Evolutionary conservation across 2,113 vertebrate genomes (phyloP), one percentile per base, ranked within the genome.

Genomic region (Reinhardtius hippoglossoides): DNA sequence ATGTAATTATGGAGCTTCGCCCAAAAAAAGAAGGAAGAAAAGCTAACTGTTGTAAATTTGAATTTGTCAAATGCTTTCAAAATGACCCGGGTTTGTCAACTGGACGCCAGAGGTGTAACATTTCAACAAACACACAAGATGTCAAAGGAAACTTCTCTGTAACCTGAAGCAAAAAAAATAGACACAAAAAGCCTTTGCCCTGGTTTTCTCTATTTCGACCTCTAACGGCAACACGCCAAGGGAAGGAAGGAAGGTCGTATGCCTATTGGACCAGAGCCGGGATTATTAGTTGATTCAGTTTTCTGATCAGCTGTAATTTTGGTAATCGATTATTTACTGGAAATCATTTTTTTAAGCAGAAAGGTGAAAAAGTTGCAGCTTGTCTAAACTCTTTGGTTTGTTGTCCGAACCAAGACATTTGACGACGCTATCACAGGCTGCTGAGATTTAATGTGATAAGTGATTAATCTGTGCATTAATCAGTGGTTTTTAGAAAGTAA

Each of bases 21-120:
- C n/a, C n/a, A n/a, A 24, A 24, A 18, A 35, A 24, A 72, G 35
- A 56, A 27, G 3, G 3, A 44, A 44, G 15, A 42, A 10, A 37
- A 3, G 8, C 20, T 23, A 46, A 42, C 24, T 56, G 9, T 56
- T 35, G 59, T 68, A 20, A 42, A 84, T 87, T 13, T 63, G n/a
- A n/a, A n/a, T n/a, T n/a, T n/a, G 16, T 31, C 5, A 10, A 13
- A 75, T 46, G 3, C 16, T 7, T 64, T 42, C 26, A 26, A 0
- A 65, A 64, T 3, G 44, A 73, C 0, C 16, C 71, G 23, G 21
- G 42, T 10, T n/a, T 46, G 20, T 55, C 56, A 57, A 52, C 9
- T 55, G 24, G 66, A 14, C 2, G 20, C 18, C n/a, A 67, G 27
- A 77, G 37, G 18, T 46, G 44, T 54, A 31, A 52, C 56, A 48